Evolutionary conservation across 2,888 invertebrate genomes (phyloP).

Genomic region (Agrochola macilenta): DNA sequence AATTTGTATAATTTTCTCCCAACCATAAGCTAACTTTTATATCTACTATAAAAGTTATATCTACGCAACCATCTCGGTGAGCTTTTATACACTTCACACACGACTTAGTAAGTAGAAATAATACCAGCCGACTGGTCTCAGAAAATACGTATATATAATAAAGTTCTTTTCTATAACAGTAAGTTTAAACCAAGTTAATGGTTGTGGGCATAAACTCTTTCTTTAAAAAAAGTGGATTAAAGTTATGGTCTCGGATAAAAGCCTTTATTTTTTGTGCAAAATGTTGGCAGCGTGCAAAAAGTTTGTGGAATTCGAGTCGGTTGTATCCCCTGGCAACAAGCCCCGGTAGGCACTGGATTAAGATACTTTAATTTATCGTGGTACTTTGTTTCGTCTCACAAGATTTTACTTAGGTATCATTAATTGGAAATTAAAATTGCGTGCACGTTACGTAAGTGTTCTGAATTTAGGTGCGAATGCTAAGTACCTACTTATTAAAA

Average conservation of each 20-base stretch:
- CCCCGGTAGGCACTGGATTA: not conserved
- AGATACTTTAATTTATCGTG: not conserved
- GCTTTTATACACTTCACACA: slow-evolving; percentile 1
- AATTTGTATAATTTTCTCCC: not conserved
- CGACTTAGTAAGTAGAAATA: not conserved
- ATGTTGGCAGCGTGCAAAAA: slow-evolving; percentile 14
- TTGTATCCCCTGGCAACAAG: not conserved
- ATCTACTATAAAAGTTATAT: not conserved
- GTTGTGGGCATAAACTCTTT: slow-evolving; percentile 6
- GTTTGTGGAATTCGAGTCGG: slow-evolving; percentile 26
- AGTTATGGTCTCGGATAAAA: slow-evolving; percentile 4
- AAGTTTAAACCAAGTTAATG: slow-evolving; percentile 4
- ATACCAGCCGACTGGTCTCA: not conserved
- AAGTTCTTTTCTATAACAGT: slow-evolving; percentile 5
- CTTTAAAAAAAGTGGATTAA: not conserved
- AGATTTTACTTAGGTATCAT: not conserved
- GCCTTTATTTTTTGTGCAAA: slow-evolving; percentile 19
- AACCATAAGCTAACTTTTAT: not conserved
- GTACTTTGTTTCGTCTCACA: not conserved
- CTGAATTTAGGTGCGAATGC: too few relatives aligned
- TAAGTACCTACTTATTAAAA: not conserved
- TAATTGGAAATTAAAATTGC: not conserved
- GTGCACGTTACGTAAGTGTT: not conserved
- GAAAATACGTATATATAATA: too few relatives aligned
- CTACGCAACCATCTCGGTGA: not conserved